phyloP scores from a whole-genome alignment of 1,140 invertebrate species.

The Anadara kagoshimensis region DNA sequence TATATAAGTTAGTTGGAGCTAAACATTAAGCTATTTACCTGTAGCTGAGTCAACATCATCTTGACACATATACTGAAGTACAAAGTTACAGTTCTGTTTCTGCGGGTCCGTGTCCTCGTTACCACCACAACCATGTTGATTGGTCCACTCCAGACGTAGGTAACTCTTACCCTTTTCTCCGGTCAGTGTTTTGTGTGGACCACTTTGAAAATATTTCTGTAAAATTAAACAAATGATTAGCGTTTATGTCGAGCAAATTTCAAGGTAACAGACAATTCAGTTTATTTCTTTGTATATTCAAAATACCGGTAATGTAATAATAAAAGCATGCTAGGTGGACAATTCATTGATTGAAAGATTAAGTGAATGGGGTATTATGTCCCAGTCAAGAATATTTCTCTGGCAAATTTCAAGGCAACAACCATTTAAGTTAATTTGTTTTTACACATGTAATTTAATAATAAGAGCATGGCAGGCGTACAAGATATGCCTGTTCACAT shows the following conservation, averaged over 20 bases:
- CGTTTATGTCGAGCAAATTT: not conserved
- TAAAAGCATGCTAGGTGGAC: too few species aligned
- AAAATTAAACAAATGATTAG: conserved; percentile 27
- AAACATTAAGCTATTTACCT: conserved; percentile 29
- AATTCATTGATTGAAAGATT: too few species aligned
- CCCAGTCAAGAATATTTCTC: too few species aligned
- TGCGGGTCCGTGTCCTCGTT: conserved; percentile 66
- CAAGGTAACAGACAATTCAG: conserved; percentile 1
- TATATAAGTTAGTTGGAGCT: too few species aligned
- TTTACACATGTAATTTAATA: too few species aligned
- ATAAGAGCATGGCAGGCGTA: too few species aligned
- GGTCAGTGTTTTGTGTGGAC: conserved; percentile 38
- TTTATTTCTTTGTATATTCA: too few species aligned
- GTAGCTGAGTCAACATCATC: conserved; percentile 51
- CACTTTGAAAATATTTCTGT: conserved; percentile 73
- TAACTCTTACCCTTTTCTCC: conserved; percentile 49
- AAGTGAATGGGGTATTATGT: too few species aligned
- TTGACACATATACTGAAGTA: conserved; percentile 73
- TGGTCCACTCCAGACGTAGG: conserved; percentile 71
- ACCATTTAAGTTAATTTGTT: too few species aligned
- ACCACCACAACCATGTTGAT: conserved; percentile 73
- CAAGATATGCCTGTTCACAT: too few species aligned
- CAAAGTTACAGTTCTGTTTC: conserved; percentile 71
- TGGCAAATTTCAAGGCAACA: too few species aligned
- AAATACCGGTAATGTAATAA: too few species aligned